phyloP scores from a whole-genome alignment of 2,888 invertebrate species.

The Catocala sponsa region DNA sequence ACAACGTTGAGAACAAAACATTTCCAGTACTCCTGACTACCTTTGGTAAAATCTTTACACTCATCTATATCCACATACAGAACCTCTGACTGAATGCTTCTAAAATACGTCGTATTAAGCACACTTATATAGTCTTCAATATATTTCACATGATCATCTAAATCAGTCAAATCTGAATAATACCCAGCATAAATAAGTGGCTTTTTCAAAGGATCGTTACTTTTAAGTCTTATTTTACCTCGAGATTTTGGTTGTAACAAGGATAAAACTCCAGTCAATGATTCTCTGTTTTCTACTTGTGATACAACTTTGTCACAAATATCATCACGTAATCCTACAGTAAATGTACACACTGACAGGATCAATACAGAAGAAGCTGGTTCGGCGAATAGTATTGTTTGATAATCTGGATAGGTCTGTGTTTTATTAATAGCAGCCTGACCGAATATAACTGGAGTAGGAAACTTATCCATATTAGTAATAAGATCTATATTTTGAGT shows the following conservation, averaged over 20 bases:
- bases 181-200: constrained; percentile 55
- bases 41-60: constrained; percentile 46
- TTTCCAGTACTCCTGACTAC: constrained; percentile 59
- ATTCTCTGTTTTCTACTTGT: too few relatives aligned
- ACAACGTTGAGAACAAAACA: constrained; percentile 68
- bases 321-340: constrained; percentile 35
- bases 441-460: constrained; percentile 57
- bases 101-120: constrained; percentile 55
- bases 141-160: constrained; percentile 49
- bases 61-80: constrained; percentile 20
- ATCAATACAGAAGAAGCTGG: constrained; percentile 45
- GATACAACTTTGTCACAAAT: too few relatives aligned
- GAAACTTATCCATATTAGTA: constrained; percentile 55
- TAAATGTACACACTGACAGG: too few relatives aligned
- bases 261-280: constrained; percentile 39
- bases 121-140: constrained; percentile 53
- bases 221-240: constrained; percentile 55
- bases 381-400: constrained; percentile 51
- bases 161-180: constrained; percentile 51
- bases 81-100: constrained; percentile 43
- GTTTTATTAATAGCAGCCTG: constrained; percentile 57
- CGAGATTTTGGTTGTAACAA: constrained; percentile 61
- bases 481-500: constrained; percentile 50
- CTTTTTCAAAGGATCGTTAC: constrained; percentile 48
- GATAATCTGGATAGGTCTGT: constrained; percentile 65